Conservation (phyloP, 1,140 invertebrate species). For the Galendromus occidentalis region DNA sequence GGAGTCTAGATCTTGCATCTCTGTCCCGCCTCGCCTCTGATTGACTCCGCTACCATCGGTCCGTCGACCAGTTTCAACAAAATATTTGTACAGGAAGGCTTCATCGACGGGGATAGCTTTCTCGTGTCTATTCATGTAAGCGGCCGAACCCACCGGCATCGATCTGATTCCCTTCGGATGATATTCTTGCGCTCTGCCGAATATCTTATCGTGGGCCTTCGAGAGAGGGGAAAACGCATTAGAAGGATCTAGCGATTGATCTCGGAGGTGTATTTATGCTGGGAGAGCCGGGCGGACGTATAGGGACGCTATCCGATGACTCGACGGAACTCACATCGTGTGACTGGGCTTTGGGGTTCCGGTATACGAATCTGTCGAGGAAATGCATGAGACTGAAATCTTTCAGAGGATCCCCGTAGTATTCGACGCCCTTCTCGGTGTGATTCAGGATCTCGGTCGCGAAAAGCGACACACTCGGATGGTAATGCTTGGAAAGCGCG, state of each 20-base stretch:
- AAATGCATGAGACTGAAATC: conserved; percentile 77
- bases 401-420: conserved; percentile 72
- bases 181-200: conserved; percentile 16
- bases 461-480: conserved; percentile 75
- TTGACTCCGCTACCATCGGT: conserved; percentile 18
- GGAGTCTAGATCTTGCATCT: conserved; percentile 26
- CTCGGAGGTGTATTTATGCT: no score
- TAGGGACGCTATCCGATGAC: no score
- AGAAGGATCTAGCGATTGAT: no score
- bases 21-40: conserved; percentile 22
- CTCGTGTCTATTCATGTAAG: conserved; percentile 17
- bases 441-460: conserved; percentile 56
- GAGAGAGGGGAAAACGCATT: no score
- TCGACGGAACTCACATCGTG: conserved; percentile 21
- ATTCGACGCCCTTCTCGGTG: conserved; percentile 41
- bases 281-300: no score
- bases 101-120: conserved; percentile 22
- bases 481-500: conserved; percentile 51
- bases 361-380: conserved; percentile 80
- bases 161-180: conserved; percentile 16
- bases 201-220: conserved; percentile 27
- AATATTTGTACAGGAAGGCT: conserved; percentile 20
- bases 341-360: conserved; percentile 67
- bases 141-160: background rate
- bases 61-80: conserved; percentile 20